Percentiles rank a stretch among this genome's conserved stretches.
phyloP scores from a whole-genome alignment of 1,140 invertebrate species.

The Papilio polyxenes region DNA sequence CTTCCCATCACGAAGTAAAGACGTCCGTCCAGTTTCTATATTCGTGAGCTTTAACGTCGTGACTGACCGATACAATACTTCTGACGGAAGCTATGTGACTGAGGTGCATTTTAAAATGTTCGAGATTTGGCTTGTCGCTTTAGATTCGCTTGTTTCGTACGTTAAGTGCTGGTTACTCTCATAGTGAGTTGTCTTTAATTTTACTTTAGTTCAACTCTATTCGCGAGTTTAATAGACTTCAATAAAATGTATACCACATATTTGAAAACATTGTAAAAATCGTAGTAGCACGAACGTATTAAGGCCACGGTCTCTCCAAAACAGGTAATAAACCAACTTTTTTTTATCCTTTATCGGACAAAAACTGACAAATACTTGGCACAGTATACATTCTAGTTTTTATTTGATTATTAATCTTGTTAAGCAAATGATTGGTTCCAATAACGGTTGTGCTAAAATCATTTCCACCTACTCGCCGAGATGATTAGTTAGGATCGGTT shows the following conservation, averaged over 20 bases:
- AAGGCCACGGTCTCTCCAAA: too few relatives aligned
- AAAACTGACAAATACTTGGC: too few relatives aligned
- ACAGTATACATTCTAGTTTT: background rate
- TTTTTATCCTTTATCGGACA: too few relatives aligned
- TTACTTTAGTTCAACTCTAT: too few relatives aligned
- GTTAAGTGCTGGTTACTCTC: too few relatives aligned
- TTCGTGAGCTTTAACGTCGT: slow-evolving; percentile 65
- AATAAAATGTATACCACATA: too few relatives aligned
- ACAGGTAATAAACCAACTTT: too few relatives aligned
- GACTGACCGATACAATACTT: slow-evolving; percentile 63
- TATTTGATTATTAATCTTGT: slow-evolving; percentile 4
- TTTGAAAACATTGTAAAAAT: too few relatives aligned
- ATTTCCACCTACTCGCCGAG: slow-evolving; percentile 10
- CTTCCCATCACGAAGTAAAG: slow-evolving; percentile 61
- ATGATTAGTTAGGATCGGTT: slow-evolving; percentile 15
- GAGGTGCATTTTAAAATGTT: slow-evolving; percentile 49
- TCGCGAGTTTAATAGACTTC: too few relatives aligned
- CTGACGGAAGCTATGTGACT: slow-evolving; percentile 53
- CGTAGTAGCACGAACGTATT: too few relatives aligned
- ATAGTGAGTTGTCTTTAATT: too few relatives aligned
- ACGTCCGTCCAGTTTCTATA: slow-evolving; percentile 46
- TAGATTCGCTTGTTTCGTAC: slow-evolving; percentile 40
- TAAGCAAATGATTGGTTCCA: background rate
- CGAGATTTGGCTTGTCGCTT: background rate
- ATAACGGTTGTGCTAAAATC: slow-evolving; percentile 5